These are phyloP conservation scores for Sebastes hubbsi DNA, from an alignment of 2,797 vertebrate genomes.

Conservation along the genomic window DNA sequence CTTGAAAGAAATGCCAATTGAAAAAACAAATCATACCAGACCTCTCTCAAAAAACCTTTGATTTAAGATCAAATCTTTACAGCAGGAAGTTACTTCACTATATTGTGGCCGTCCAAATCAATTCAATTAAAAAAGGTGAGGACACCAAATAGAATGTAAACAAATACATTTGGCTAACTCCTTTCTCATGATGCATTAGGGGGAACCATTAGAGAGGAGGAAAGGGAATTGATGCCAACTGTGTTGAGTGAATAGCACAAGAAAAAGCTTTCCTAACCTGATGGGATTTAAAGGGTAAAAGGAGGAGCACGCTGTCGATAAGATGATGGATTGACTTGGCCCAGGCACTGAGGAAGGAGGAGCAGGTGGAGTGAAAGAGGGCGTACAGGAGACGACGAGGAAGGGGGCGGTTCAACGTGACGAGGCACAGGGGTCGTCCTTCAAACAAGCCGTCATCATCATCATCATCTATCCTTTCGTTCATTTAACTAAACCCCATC, in stretches of 20 bases:
- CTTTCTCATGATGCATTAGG: neutral
- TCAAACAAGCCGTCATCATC: conserved; percentile 20
- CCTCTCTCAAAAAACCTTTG: neutral
- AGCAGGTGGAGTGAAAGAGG: neutral
- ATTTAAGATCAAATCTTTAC: neutral
- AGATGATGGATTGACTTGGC: conserved; percentile 35
- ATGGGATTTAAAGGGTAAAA: conserved; percentile 25
- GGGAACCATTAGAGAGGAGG: neutral
- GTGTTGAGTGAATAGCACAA: neutral
- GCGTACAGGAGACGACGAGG: neutral
- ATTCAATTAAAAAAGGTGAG: neutral
- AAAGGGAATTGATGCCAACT: neutral
- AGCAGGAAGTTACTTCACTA: neutral
- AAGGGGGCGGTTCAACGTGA: conserved; percentile 29
- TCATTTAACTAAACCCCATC: neutral
- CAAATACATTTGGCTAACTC: conserved; percentile 28
- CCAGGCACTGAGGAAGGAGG: conserved; percentile 58
- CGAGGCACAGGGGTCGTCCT: conserved; percentile 52
- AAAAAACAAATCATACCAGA: neutral
- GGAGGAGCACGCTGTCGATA: conserved; percentile 20
- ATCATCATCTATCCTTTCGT: conserved; percentile 10
- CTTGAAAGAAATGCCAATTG: neutral
- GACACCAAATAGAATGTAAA: conserved; percentile 38
- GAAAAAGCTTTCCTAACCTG: conserved; percentile 24
- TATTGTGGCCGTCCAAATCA: neutral